Evolutionary conservation across 2,113 vertebrate species (phyloP).

Genomic region (Coturnix japonica): DNA sequence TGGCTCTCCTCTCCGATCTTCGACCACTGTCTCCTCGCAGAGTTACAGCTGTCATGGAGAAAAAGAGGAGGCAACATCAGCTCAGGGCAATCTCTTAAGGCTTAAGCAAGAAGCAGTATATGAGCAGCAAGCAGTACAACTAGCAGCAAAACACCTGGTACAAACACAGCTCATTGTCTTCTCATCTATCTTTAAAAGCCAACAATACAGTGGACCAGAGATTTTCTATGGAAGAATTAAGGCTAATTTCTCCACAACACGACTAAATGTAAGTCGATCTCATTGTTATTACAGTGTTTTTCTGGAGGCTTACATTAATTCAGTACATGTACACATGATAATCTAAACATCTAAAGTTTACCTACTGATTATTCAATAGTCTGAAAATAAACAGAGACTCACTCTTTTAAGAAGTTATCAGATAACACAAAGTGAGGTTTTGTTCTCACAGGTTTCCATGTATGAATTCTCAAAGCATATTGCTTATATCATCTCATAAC

Average conservation of each 20-base stretch:
- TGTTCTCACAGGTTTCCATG: constrained; percentile 45
- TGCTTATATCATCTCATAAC: constrained; percentile 44
- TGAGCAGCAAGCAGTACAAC: background rate
- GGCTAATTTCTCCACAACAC: background rate
- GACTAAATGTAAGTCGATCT: background rate
- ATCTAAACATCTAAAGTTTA: constrained; percentile 6
- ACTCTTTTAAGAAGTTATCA: constrained; percentile 45
- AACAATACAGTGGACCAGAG: background rate
- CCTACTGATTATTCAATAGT: constrained; percentile 37
- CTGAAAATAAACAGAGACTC: constrained; percentile 17
- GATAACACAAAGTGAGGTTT: constrained; percentile 31
- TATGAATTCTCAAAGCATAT: constrained; percentile 33
- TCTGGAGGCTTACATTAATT: background rate
- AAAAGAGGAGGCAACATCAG: constrained; percentile 29
- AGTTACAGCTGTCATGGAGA: constrained; percentile 82
- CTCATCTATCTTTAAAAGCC: background rate
- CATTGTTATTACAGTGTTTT: constrained; percentile 9
- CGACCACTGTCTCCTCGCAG: constrained; percentile 88
- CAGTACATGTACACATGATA: background rate
- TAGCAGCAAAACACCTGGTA: background rate
- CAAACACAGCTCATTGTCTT: background rate
- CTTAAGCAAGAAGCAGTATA: background rate
- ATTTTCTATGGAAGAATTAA: background rate
- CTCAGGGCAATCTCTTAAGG: background rate
- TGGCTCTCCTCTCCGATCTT: constrained; percentile 86